Evolutionary conservation across 2,113 vertebrate genomes (phyloP).

Genomic region (Gallinago jamesoni): DNA sequence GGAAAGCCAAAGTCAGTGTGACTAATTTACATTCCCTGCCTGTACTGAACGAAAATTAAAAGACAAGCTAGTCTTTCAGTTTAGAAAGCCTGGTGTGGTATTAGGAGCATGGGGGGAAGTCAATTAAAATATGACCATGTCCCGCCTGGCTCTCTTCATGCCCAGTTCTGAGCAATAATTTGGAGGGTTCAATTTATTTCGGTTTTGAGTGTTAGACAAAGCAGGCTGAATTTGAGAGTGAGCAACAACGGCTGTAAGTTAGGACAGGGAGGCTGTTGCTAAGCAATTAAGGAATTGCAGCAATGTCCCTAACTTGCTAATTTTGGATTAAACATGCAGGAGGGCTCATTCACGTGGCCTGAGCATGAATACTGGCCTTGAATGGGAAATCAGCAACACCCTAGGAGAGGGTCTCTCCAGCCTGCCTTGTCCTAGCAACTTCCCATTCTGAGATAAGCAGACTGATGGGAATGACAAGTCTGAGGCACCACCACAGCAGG

Average conservation of each 20-base stretch:
- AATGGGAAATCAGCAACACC: neutral
- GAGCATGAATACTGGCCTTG: neutral
- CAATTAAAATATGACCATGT: neutral
- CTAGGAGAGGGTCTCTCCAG: neutral
- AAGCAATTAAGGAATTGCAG: slow-evolving; percentile 45
- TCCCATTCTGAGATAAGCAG: neutral
- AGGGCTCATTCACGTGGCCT: neutral
- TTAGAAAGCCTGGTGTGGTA: neutral
- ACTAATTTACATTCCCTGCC: slow-evolving; percentile 57
- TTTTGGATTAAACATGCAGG: slow-evolving; percentile 18
- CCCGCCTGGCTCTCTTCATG: neutral
- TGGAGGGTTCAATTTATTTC: neutral
- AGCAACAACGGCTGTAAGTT: neutral
- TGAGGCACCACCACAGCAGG: neutral
- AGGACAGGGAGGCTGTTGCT: slow-evolving; percentile 42
- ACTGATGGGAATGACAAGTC: neutral
- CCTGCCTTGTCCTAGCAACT: neutral
- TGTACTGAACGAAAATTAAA: neutral
- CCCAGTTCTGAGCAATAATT: neutral
- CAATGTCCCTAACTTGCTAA: neutral
- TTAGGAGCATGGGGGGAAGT: neutral
- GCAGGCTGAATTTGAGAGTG: neutral
- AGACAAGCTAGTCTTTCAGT: slow-evolving; percentile 6
- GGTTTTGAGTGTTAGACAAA: neutral
- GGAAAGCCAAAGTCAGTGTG: slow-evolving; percentile 36